Evolutionary conservation across 1,140 invertebrate species (phyloP), one percentile per base, ranked within the genome.

Genomic region (Diorhabda elongata): DNA sequence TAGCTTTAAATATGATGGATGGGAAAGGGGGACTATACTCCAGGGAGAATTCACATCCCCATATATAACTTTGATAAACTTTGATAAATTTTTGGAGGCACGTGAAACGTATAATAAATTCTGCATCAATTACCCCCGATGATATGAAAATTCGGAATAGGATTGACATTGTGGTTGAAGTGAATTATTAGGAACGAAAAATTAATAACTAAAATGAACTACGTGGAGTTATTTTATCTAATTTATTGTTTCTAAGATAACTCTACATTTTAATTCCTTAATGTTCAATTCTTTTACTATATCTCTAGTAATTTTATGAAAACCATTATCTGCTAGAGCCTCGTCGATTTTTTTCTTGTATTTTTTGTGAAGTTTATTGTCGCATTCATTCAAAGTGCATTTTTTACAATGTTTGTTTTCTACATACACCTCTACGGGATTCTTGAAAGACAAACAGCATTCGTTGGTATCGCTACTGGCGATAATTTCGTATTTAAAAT

Each of bases 251-350:
- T 52, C 61, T 26, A n/a, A 6, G 2, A 47, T n/a, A 5, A 64
- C 41, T 45, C 4, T 64, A 64, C 45, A 64, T 26, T 47, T 52
- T 6, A 64, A 11, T 5, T 64, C 63, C 47, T 64, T 64, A 44
- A 64, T 45, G 26, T 64, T 42, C 26, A 64, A 56, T 44, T 64
- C 63, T 42, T 9, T 56, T 5, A 64, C 5, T 47, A 64, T 45
- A 7, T 64, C 52, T 42, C 47, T 52, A 7, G 44, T 64, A 11
- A 64, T 41, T 41, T 64, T 64, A 26, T 64, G 63, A 56, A 41
- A 64, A 7, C 63, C 63, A 26, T 9, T 41, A 8, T 42, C 45
- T n/a, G 11, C 5, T 6, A 41, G 6, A 57, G 44, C n/a, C 3
- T 64, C 63, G 56, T 64, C 63, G 9, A 64, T 41, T 11, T 11